A percentile compares a stretch with the other conserved stretches of the same genome.
These are phyloP conservation scores for Cheirogaleus medius DNA, from an alignment of 2,113 vertebrate genomes.

Conservation along the genomic window DNA sequence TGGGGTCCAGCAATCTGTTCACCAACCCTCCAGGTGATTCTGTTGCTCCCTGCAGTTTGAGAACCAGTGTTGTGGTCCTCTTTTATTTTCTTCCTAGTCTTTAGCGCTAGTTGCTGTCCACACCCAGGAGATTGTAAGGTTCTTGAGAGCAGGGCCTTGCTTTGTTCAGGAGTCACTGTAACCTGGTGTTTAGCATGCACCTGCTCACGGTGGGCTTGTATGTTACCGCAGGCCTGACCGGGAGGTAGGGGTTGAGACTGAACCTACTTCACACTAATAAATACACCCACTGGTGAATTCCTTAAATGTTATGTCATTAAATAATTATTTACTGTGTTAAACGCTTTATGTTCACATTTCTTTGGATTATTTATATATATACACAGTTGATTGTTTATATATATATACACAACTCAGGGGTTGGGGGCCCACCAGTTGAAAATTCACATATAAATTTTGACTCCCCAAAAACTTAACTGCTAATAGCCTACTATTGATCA, in stretches of 20 bases:
- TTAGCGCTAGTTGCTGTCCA: neutral
- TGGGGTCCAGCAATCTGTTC: neutral
- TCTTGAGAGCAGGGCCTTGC: neutral
- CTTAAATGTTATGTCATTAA: neutral
- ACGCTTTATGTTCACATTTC: neutral
- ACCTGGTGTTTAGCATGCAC: neutral
- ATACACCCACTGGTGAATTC: neutral
- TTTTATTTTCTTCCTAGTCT: neutral
- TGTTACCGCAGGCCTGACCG: neutral
- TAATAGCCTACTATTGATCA: no score
- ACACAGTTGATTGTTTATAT: no score
- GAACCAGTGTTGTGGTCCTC: neutral
- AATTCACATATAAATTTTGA: no score
- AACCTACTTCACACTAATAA: neutral
- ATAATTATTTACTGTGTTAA: neutral
- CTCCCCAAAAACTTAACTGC: no score
- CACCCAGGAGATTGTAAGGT: neutral
- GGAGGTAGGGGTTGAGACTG: neutral
- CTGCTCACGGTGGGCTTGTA: neutral
- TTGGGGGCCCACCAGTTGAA: no score
- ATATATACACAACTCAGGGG: no score
- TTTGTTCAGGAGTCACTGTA: neutral
- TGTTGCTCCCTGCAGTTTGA: neutral
- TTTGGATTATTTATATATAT: neutral
- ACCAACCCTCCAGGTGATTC: neutral